Base-by-base conservation (phyloP, 1,140 invertebrate species). In the Drosophila biarmipes region DNA sequence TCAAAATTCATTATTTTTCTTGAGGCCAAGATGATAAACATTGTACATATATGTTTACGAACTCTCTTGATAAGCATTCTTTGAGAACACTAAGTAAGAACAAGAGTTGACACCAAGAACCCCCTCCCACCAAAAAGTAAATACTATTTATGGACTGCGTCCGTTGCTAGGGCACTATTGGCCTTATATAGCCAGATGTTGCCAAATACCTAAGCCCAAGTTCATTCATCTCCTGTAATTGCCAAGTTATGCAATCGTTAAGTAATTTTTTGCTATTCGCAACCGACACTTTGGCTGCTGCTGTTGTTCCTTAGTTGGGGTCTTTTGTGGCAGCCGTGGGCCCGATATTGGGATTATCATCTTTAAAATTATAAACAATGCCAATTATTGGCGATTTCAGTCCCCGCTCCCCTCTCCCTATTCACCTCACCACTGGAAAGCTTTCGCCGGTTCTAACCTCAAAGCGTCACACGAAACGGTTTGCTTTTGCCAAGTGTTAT, bases 241-340 rank as follows among this genome's bases (percentile, higher is more conserved):
- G 73, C 72, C 76, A 77, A 85, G 85, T 89, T 89, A 89, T 89
- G 82, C 82, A 87, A 87, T 73, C 48, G 64, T 82, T 86, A 58
- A 86, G 82, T 69, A 82, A 86, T 79, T 71, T 73, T 8, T 56
- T 62, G 38, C n/a, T 19, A 46, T 37, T 69, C 24, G 24, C 3
- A 24, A 24, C 24, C 5, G 21, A 14, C 37, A 52, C 17, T 57
- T 73, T 80, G 67, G 73, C 74, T 38, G 14, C 4, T 12, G 15
- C 12, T 77, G 62, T 63, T 73, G 31, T 79, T 34, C 38, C 54
- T 46, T 14, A 0, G 3, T 31, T 17, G 11, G 31, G 7, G 11
- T 17, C 17, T 27, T 2, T 31, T 14, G 14, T 14, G 3, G 19
- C n/a, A 14, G 21, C 27, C 5, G 14, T 1, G 5, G 4, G 21